Conservation (phyloP, 2,888 invertebrate genomes). For the Fragum fragum region DNA sequence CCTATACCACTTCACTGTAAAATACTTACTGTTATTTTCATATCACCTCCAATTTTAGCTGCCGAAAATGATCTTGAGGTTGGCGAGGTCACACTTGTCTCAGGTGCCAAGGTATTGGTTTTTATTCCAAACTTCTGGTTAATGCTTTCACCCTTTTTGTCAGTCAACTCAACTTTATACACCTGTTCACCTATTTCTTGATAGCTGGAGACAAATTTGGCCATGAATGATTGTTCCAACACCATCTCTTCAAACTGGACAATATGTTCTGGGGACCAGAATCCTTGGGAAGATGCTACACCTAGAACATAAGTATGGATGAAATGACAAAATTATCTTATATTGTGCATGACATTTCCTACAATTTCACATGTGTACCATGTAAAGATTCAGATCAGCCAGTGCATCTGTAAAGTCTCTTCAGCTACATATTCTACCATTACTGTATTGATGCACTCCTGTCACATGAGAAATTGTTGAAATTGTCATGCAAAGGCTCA, state of each 20-base stretch:
- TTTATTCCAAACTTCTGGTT: conserved; percentile 77
- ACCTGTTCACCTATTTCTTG: conserved; percentile 62
- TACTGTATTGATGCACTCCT: no score
- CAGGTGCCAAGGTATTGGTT: conserved; percentile 62
- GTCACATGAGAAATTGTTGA: no score
- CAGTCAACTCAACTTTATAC: conserved; percentile 74
- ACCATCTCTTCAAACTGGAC: conserved; percentile 81
- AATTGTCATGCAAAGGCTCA: no score
- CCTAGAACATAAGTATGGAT: conserved; percentile 47
- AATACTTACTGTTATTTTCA: conserved; percentile 16
- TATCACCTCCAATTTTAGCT: neutral
- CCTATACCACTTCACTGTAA: neutral
- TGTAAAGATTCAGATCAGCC: no score
- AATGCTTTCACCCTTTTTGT: conserved; percentile 71
- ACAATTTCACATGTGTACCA: no score
- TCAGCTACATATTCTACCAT: no score
- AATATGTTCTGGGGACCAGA: conserved; percentile 80
- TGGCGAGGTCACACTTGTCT: conserved; percentile 16
- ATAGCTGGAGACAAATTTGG: conserved; percentile 66
- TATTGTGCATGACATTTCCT: no score
- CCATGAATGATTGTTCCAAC: conserved; percentile 76
- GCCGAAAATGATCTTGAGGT: conserved; percentile 1
- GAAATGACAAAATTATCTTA: no score
- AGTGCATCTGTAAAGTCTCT: no score
- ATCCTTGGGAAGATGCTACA: conserved; percentile 75